A percentile compares a stretch with the other conserved stretches of the same genome.
Conservation (phyloP, 2,888 invertebrate genomes). For the Hydrotaea diabolus region DNA sequence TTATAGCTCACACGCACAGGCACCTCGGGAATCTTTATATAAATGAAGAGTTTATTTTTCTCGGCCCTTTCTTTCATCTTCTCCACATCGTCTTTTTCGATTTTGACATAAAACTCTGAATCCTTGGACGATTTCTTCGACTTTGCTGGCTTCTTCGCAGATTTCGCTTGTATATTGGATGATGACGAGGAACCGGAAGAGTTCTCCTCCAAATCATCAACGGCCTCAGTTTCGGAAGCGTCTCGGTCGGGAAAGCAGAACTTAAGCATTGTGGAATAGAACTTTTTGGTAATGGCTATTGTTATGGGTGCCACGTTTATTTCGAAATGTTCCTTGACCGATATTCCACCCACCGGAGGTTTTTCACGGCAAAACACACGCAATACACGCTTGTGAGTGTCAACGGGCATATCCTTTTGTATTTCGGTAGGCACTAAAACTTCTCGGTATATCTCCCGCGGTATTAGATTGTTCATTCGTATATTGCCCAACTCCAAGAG, state of each 20-base stretch:
- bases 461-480: slow-evolving; percentile 95
- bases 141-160: slow-evolving; percentile 76
- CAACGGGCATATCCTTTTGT: slow-evolving; percentile 93
- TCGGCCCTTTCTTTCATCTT: slow-evolving; percentile 95
- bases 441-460: slow-evolving; percentile 96
- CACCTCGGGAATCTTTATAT: slow-evolving; percentile 99
- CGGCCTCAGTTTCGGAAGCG: slow-evolving; percentile 86
- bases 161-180: slow-evolving; percentile 77
- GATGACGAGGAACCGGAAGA: slow-evolving; percentile 82
- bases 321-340: slow-evolving; percentile 99
- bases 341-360: slow-evolving; percentile 98
- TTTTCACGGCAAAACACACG: slow-evolving; percentile 97
- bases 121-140: slow-evolving; percentile 86
- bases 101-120: slow-evolving; percentile 94
- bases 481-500: slow-evolving; percentile 97
- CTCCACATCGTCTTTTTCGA: slow-evolving; percentile 96
- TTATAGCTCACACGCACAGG: slow-evolving; percentile 96
- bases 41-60: slow-evolving; percentile 98
- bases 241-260: slow-evolving; percentile 98
- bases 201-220: slow-evolving; percentile 84
- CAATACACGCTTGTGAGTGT: slow-evolving; percentile 91
- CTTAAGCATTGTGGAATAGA: slow-evolving; percentile 97
- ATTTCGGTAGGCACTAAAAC: slow-evolving; percentile 90
- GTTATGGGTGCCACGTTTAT: slow-evolving; percentile 97
- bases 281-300: slow-evolving; percentile 95